Conservation (phyloP, 2,113 vertebrate species). For the Oryzias javanicus region DNA sequence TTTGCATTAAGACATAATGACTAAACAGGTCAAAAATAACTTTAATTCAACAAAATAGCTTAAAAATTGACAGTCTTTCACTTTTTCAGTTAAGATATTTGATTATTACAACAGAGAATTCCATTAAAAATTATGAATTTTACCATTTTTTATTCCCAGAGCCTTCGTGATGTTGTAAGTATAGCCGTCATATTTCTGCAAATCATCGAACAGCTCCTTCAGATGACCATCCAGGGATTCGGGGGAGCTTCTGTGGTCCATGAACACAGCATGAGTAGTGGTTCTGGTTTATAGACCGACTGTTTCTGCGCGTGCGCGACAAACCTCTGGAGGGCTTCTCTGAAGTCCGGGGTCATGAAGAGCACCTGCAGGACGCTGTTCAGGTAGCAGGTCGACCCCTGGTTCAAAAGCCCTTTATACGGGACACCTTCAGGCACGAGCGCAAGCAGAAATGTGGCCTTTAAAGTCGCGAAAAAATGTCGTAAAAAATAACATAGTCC, state of each 20-base stretch:
- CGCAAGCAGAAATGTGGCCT: too few relatives aligned
- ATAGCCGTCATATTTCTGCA: neutral
- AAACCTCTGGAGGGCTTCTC: conserved; percentile 57
- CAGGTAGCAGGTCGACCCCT: conserved; percentile 1
- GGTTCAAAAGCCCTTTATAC: neutral
- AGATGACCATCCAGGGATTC: neutral
- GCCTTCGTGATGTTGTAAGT: neutral
- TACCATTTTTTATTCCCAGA: conserved; percentile 1
- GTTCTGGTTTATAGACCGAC: neutral
- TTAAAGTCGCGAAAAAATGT: too few relatives aligned
- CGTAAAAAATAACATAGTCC: too few relatives aligned
- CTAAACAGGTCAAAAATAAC: too few relatives aligned
- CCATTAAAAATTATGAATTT: too few relatives aligned
- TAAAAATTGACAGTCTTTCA: too few relatives aligned
- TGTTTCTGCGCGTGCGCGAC: neutral
- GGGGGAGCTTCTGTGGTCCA: too few relatives aligned
- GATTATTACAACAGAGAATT: too few relatives aligned
- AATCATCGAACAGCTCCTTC: neutral
- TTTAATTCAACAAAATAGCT: too few relatives aligned
- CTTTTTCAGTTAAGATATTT: too few relatives aligned
- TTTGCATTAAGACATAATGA: too few relatives aligned
- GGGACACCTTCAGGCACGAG: neutral
- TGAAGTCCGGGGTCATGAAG: conserved; percentile 14
- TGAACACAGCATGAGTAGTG: neutral
- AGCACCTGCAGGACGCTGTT: conserved; percentile 9